Conservation (phyloP, 1,140 invertebrate species). For the Antheraea mylitta region DNA sequence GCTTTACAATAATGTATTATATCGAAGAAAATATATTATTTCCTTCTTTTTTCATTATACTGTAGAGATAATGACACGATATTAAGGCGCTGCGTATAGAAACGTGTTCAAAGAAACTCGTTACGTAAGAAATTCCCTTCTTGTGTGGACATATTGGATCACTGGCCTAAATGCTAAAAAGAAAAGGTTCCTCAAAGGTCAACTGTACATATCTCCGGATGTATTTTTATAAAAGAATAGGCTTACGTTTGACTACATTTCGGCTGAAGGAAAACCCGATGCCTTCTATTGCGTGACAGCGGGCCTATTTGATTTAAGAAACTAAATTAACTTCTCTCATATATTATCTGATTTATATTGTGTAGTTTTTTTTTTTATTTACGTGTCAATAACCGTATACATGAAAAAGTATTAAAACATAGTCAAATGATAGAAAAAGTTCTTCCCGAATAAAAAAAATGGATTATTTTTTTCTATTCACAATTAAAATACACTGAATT, state of each 20-base stretch:
- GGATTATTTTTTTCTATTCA: too few species aligned
- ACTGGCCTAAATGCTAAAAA: constrained; percentile 4
- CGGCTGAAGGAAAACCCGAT: constrained; percentile 10
- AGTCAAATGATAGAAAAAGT: too few species aligned
- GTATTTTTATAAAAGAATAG: constrained; percentile 9
- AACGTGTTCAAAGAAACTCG: constrained; percentile 2
- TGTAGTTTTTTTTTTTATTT: too few species aligned
- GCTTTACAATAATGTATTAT: too few species aligned
- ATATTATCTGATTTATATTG: background rate
- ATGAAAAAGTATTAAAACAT: too few species aligned
- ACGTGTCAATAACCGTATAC: too few species aligned
- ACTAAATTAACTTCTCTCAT: background rate
- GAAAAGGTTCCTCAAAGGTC: constrained; percentile 3
- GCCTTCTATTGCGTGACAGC: constrained; percentile 6
- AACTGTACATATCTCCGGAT: constrained; percentile 1
- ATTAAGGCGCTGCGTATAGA: background rate
- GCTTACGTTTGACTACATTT: constrained; percentile 9
- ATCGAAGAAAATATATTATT: too few species aligned
- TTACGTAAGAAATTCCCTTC: constrained; percentile 3
- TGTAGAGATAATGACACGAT: background rate
- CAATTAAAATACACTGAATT: too few species aligned
- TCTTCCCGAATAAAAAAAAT: too few species aligned
- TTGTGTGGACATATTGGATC: constrained; percentile 1
- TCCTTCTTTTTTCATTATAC: background rate
- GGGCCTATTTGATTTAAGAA: background rate